phyloP scores from a whole-genome alignment of 2,888 invertebrate genomes.

The Drepanosiphum platanoidis region DNA sequence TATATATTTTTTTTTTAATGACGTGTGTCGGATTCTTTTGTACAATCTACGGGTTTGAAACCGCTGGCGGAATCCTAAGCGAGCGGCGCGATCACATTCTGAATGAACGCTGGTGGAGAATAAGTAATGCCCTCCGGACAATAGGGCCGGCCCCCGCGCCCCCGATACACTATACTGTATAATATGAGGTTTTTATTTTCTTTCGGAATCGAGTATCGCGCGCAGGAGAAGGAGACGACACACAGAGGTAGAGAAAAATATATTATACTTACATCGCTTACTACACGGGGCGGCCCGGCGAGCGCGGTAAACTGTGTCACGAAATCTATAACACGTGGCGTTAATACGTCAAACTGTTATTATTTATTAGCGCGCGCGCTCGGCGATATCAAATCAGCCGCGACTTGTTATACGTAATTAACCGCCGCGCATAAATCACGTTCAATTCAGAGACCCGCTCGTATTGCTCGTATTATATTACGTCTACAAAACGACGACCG shows the following conservation, averaged over 20 bases:
- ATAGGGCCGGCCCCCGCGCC: too few relatives aligned
- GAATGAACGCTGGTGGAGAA: slow-evolving; percentile 53
- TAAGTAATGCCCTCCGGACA: slow-evolving; percentile 53
- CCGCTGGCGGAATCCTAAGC: slow-evolving; percentile 44
- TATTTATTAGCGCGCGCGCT: not conserved
- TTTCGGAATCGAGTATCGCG: slow-evolving; percentile 29
- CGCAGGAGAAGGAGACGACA: too few relatives aligned
- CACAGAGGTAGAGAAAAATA: slow-evolving; percentile 12
- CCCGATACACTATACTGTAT: slow-evolving; percentile 9
- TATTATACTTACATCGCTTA: not conserved
- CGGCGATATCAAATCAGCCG: not conserved
- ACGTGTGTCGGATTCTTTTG: slow-evolving; percentile 31
- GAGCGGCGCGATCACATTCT: slow-evolving; percentile 10
- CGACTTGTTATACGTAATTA: not conserved
- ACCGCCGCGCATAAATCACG: not conserved
- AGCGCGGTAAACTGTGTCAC: not conserved
- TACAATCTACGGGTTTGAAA: slow-evolving; percentile 39
- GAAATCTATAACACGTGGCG: not conserved
- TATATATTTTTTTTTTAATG: slow-evolving; percentile 27
- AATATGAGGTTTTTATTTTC: slow-evolving; percentile 39
- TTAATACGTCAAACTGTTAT: not conserved
- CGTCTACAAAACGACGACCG: too few relatives aligned
- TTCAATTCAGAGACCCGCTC: not conserved
- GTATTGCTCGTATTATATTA: too few relatives aligned
- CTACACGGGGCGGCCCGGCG: not conserved